These are phyloP conservation scores for Cantharis flavilabris DNA, from an alignment of 2,888 invertebrate genomes.

Conservation along the genomic window DNA sequence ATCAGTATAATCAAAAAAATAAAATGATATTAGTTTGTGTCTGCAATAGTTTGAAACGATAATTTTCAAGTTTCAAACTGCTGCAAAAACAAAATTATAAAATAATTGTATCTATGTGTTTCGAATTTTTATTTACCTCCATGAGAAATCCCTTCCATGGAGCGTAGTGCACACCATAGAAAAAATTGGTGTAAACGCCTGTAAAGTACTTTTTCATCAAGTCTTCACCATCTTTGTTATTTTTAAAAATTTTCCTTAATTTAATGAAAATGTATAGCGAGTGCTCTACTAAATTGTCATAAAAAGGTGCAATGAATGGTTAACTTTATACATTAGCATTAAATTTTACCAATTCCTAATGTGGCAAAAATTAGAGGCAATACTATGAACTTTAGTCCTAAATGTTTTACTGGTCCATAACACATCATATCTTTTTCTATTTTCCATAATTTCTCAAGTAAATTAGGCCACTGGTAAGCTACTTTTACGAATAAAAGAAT, in stretches of 20 bases:
- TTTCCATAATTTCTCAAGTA: conserved; percentile 22
- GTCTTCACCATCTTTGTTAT: not conserved
- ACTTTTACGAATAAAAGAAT: conserved; percentile 11
- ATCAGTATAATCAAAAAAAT: no score
- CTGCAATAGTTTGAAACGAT: no score
- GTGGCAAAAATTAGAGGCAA: conserved; percentile 7
- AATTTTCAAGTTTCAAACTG: no score
- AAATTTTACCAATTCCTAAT: conserved; percentile 11
- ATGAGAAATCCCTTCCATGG: not conserved
- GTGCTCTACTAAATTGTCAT: conserved; percentile 9
- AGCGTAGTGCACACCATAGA: not conserved
- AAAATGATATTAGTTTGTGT: no score
- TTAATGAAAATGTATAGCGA: not conserved
- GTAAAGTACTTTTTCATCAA: not conserved
- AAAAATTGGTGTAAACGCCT: not conserved
- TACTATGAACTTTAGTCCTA: conserved; percentile 10
- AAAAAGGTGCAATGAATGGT: not conserved
- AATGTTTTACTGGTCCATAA: conserved; percentile 3
- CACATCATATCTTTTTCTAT: conserved; percentile 22
- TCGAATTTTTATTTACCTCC: not conserved
- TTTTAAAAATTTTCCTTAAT: not conserved
- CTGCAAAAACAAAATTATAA: no score
- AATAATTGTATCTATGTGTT: not conserved
- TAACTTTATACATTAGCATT: not conserved
- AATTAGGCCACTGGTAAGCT: conserved; percentile 22